These are phyloP conservation scores for Paedocypris micromegethes DNA, from an alignment of 2,797 vertebrate species.

Conservation along the genomic window DNA sequence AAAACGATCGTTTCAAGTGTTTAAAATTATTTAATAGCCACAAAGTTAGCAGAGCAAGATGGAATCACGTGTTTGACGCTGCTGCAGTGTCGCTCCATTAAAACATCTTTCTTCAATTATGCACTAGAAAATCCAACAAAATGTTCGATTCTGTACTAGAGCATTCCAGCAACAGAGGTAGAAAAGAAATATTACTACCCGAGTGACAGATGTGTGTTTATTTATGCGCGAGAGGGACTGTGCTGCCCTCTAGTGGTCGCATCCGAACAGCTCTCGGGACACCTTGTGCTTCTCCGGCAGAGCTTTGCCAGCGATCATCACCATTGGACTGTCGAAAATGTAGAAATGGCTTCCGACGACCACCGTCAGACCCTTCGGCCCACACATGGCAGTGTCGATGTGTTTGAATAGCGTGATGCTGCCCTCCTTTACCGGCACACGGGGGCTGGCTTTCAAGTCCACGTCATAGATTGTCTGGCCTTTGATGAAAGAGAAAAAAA, in stretches of 20 bases:
- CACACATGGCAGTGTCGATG: constrained; percentile 58
- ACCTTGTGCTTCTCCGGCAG: constrained; percentile 48
- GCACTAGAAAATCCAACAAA: too few relatives aligned
- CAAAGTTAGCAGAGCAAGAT: constrained; percentile 7
- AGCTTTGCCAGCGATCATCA: constrained; percentile 4
- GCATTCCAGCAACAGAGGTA: too few relatives aligned
- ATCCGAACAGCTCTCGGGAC: constrained; percentile 57
- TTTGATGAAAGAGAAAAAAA: constrained; percentile 31
- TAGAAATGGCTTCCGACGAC: constrained; percentile 59
- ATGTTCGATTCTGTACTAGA: too few relatives aligned
- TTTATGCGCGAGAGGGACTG: too few relatives aligned
- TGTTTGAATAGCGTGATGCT: constrained; percentile 33
- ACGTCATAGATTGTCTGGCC: constrained; percentile 55
- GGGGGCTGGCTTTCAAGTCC: constrained; percentile 50
- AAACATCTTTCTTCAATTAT: too few relatives aligned
- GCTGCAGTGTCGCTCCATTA: not conserved
- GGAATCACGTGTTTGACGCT: not conserved
- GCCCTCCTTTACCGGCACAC: constrained; percentile 8
- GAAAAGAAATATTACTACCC: too few relatives aligned
- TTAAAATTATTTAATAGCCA: constrained; percentile 37
- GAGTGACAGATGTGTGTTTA: too few relatives aligned
- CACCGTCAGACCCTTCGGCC: constrained; percentile 46
- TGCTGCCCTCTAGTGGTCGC: constrained; percentile 55
- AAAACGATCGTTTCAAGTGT: not conserved
- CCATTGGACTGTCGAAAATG: constrained; percentile 20